phyloP scores from a whole-genome alignment of 2,888 invertebrate genomes.

The Diaphora mendica region DNA sequence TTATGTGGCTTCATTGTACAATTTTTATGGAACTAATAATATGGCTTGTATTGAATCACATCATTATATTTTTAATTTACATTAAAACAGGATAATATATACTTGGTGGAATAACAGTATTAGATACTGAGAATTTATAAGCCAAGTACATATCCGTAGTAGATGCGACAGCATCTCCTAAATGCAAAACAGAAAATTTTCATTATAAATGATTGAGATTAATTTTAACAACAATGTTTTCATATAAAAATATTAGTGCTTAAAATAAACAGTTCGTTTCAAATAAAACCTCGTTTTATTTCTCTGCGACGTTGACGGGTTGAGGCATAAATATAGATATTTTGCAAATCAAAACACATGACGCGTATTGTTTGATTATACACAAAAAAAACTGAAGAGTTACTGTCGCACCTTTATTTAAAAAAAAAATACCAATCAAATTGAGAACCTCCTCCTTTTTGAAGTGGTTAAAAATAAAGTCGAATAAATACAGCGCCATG shows the following conservation, averaged over 20 bases:
- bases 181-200: neutral
- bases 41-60: conserved; percentile 75
- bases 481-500: conserved; percentile 38
- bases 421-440: no score
- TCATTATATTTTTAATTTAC: conserved; percentile 58
- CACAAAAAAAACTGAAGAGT: neutral
- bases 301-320: neutral
- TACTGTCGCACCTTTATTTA: conserved; percentile 2
- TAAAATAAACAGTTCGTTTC: neutral
- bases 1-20: conserved; percentile 62
- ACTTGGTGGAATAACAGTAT: conserved; percentile 27
- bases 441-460: no score
- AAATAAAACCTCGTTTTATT: neutral
- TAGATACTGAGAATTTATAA: conserved; percentile 34
- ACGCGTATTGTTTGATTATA: no score
- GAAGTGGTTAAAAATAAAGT: no score
- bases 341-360: neutral
- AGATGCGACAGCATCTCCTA: neutral
- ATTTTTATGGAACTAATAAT: conserved; percentile 73
- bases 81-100: conserved; percentile 41
- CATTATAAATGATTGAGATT: neutral
- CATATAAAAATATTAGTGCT: neutral
- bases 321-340: neutral
- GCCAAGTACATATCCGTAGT: conserved; percentile 18
- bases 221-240: neutral